A percentile compares a stretch with the other conserved stretches of the same genome.
Evolutionary conservation across 2,888 invertebrate species (phyloP).

Genomic region (Dynastes grantii): DNA sequence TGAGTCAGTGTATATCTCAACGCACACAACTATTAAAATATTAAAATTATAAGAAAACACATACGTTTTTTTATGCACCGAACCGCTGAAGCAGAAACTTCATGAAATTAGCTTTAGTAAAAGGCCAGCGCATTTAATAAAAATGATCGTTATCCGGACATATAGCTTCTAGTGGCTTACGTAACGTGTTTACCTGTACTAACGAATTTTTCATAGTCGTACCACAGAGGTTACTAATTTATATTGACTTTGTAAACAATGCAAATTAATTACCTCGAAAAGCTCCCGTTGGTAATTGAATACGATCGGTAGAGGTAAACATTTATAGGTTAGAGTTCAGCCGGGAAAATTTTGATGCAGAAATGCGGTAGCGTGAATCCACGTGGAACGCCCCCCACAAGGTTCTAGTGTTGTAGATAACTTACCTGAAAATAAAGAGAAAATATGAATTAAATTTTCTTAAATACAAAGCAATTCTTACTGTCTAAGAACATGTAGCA

Average conservation of each 20-base stretch:
- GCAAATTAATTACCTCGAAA: neutral
- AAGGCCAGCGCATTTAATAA: neutral
- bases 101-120: neutral
- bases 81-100: neutral
- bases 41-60: neutral
- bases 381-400: no score
- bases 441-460: neutral
- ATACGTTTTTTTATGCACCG: neutral
- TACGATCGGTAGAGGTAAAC: neutral
- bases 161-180: neutral
- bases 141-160: neutral
- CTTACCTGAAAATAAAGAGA: conserved; percentile 16
- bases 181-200: neutral
- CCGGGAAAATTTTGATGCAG: neutral
- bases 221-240: neutral
- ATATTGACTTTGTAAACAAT: conserved; percentile 1
- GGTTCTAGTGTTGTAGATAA: neutral
- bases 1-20: no score
- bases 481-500: no score
- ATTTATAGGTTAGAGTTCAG: conserved; percentile 19
- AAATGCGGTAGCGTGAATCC: no score
- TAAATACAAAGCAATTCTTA: no score
- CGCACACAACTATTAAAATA: neutral
- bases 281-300: neutral
- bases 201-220: neutral